Evolutionary conservation across 2,797 vertebrate genomes (phyloP).

Genomic region (Chrosomus eos): DNA sequence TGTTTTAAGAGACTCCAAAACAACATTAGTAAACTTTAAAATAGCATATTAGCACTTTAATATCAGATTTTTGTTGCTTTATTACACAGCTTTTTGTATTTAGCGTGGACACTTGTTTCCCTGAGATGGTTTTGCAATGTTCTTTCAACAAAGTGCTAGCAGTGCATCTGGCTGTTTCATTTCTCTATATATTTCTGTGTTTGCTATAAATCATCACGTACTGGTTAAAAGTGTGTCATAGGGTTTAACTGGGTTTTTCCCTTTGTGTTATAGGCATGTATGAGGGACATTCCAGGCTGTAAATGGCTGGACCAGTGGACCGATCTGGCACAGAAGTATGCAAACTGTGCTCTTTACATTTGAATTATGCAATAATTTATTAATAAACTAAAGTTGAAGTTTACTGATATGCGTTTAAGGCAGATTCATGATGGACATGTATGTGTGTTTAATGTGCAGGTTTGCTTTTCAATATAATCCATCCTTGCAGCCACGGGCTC

Average conservation of each 20-base stretch:
- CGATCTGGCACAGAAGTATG: slow-evolving; percentile 94
- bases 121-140: not conserved
- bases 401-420: not conserved
- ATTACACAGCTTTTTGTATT: slow-evolving; percentile 2
- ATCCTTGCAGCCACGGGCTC: slow-evolving; percentile 92
- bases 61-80: not conserved
- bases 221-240: not conserved
- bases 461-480: slow-evolving; percentile 93
- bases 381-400: not conserved
- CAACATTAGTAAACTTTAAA: too few relatives aligned
- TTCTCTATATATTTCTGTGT: not conserved
- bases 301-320: slow-evolving; percentile 99
- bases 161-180: slow-evolving; percentile 18
- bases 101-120: not conserved
- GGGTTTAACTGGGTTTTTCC: slow-evolving; percentile 4
- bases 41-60: too few relatives aligned
- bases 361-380: not conserved
- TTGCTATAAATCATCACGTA: not conserved
- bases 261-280: slow-evolving; percentile 84
- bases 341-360: not conserved
- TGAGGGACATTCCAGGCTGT: slow-evolving; percentile 96
- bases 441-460: slow-evolving; percentile 29
- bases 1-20: too few relatives aligned
- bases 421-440: not conserved
- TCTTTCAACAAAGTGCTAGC: not conserved